These are phyloP conservation scores for Dicrurus megarhynchus DNA, from an alignment of 2,113 vertebrate species.

Conservation along the genomic window DNA sequence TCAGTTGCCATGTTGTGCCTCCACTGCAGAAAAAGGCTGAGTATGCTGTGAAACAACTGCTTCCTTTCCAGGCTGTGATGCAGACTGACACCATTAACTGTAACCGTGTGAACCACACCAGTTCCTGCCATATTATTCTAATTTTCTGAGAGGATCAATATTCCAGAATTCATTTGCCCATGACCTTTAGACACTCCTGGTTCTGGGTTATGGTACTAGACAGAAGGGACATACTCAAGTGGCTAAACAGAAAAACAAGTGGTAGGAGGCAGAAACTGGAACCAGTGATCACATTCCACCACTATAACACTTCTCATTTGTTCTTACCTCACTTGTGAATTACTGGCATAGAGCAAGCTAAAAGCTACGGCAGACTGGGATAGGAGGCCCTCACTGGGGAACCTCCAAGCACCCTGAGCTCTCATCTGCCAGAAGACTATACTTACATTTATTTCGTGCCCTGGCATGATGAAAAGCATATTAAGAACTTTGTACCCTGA, in stretches of 20 bases:
- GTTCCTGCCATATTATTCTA: neutral
- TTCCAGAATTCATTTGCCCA: neutral
- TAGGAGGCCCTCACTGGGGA: neutral
- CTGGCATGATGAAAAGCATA: neutral
- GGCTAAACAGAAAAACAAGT: neutral
- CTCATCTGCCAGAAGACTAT: neutral
- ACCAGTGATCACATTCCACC: neutral
- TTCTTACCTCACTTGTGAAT: neutral
- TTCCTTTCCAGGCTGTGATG: neutral
- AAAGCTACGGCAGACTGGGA: neutral
- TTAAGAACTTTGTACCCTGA: neutral
- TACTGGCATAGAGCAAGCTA: neutral
- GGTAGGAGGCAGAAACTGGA: neutral
- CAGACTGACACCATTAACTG: neutral
- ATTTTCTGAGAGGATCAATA: neutral
- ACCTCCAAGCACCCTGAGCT: neutral
- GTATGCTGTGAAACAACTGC: neutral
- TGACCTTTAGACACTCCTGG: neutral
- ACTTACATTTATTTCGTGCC: neutral
- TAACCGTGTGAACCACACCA: neutral
- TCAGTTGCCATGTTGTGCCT: neutral
- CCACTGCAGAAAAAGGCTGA: neutral
- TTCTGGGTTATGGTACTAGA: neutral
- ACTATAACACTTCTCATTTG: neutral
- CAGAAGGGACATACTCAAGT: neutral